phyloP scores from a whole-genome alignment of 2,888 invertebrate genomes.

The Acleris literana region DNA sequence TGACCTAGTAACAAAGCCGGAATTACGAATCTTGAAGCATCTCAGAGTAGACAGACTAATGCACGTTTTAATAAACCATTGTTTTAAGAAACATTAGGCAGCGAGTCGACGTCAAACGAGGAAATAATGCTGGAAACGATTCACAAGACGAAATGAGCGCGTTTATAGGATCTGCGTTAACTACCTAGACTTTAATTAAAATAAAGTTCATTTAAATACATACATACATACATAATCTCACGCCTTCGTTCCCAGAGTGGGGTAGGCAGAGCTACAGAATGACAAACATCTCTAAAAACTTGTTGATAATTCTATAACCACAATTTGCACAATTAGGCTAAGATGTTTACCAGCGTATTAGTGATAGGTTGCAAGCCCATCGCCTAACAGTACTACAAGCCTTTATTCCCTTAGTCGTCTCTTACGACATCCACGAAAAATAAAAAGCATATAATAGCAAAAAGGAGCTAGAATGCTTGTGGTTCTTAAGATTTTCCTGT shows the following conservation, averaged over 20 bases:
- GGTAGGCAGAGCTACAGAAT: no score
- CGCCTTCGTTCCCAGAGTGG: no score
- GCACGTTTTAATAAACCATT: background rate
- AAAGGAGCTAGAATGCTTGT: background rate
- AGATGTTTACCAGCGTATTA: no score
- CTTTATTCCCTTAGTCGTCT: no score
- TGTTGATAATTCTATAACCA: no score
- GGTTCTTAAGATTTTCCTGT: constrained; percentile 19
- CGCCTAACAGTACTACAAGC: no score
- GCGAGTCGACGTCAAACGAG: constrained; percentile 14
- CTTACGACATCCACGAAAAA: no score
- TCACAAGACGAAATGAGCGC: constrained; percentile 6
- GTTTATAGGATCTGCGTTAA: constrained; percentile 26
- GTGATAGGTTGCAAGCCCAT: no score
- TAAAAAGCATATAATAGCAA: constrained; percentile 1
- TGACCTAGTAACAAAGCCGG: background rate
- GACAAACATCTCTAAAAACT: no score
- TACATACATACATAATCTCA: no score
- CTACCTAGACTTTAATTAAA: constrained; percentile 6
- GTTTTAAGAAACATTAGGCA: constrained; percentile 27
- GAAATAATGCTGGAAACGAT: constrained; percentile 23
- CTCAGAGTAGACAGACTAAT: background rate
- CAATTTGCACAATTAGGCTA: no score
- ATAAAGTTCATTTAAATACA: no score
- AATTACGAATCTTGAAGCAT: background rate